Evolutionary conservation across 2,888 invertebrate species (phyloP).

Genomic region (Cosmopolites sordidus): DNA sequence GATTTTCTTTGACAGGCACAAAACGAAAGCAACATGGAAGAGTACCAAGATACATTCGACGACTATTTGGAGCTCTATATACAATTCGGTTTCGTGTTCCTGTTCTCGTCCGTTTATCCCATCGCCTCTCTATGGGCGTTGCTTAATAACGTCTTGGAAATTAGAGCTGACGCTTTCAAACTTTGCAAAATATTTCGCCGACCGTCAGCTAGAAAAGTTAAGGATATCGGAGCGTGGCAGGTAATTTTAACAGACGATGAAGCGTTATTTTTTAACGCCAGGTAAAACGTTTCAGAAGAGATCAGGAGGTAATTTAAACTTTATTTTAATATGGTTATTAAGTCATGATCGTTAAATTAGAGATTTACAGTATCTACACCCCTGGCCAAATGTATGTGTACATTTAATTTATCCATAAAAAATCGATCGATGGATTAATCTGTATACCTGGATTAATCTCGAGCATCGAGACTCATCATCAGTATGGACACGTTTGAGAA

Average conservation of each 20-base stretch:
- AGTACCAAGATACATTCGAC: slow-evolving; percentile 70
- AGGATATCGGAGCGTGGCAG: slow-evolving; percentile 75
- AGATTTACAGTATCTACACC: no score
- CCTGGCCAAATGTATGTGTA: no score
- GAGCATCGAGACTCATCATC: no score
- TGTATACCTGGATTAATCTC: no score
- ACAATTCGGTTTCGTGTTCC: slow-evolving; percentile 74
- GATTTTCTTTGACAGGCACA: slow-evolving; percentile 48
- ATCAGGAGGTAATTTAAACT: no score
- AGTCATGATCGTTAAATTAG: no score
- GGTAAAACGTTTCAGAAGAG: no score
- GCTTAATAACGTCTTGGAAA: slow-evolving; percentile 69
- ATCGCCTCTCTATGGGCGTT: slow-evolving; percentile 71
- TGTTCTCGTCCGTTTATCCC: slow-evolving; percentile 74
- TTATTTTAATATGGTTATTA: no score
- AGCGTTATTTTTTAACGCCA: no score
- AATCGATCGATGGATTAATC: no score
- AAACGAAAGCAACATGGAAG: slow-evolving; percentile 53
- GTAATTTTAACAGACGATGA: slow-evolving; percentile 46
- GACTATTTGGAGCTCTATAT: slow-evolving; percentile 76
- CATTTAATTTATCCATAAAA: no score
- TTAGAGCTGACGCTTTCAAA: slow-evolving; percentile 71
- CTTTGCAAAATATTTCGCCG: slow-evolving; percentile 65
- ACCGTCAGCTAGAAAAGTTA: slow-evolving; percentile 62
- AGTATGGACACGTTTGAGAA: no score